phyloP scores from a whole-genome alignment of 2,797 vertebrate genomes.

The Enteromius radiatus region DNA sequence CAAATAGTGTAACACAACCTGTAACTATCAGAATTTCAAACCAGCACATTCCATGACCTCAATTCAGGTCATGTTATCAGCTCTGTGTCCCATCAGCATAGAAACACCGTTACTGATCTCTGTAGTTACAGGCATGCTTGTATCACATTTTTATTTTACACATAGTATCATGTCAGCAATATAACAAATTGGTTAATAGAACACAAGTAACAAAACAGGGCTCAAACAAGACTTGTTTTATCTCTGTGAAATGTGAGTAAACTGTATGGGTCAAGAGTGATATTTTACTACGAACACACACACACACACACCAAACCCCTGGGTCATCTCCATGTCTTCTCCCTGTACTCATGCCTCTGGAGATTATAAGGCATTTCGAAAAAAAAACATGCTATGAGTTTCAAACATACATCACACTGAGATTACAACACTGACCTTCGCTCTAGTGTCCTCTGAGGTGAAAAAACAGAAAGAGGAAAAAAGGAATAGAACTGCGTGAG shows the following conservation, averaged over 20 bases:
- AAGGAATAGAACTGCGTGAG: constrained; percentile 50
- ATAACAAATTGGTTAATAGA: background rate
- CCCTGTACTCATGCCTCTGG: background rate
- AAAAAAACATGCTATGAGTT: constrained; percentile 29
- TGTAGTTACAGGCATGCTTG: constrained; percentile 3
- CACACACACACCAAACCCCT: background rate
- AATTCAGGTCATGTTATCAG: background rate
- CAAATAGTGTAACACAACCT: background rate
- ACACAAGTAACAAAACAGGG: constrained; percentile 2
- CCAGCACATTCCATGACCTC: constrained; percentile 2
- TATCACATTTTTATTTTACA: background rate
- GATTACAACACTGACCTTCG: constrained; percentile 76
- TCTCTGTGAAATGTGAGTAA: background rate
- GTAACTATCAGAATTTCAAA: constrained; percentile 5
- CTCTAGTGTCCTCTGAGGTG: constrained; percentile 75
- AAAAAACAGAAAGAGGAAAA: constrained; percentile 47
- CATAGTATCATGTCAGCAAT: background rate
- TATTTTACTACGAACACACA: constrained; percentile 31
- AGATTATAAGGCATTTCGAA: constrained; percentile 17
- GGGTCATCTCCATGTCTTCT: background rate
- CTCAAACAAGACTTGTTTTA: background rate
- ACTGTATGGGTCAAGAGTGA: background rate
- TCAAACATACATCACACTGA: constrained; percentile 62
- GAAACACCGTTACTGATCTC: background rate
- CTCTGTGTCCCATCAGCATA: background rate